A percentile compares a stretch with the other conserved stretches of the same genome.
phyloP scores from a whole-genome alignment of 2,113 vertebrate genomes.

The Helogale parvula region DNA sequence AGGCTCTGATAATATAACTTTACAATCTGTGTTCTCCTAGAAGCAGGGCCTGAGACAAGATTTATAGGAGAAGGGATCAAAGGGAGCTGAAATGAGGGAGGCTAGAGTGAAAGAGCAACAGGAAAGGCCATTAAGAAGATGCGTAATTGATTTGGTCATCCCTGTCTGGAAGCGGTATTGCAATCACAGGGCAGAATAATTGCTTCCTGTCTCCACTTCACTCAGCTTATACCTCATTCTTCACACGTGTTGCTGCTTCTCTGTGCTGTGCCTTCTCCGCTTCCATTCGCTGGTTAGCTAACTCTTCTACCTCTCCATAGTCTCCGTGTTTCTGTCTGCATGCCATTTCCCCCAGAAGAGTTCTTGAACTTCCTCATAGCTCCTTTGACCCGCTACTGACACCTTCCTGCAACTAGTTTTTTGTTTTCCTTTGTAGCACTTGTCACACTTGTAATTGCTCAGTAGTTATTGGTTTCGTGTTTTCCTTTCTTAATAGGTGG shows the following conservation, averaged over 20 bases:
- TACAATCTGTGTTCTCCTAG: neutral
- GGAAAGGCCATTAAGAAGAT: neutral
- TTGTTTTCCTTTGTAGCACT: neutral
- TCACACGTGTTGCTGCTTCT: neutral
- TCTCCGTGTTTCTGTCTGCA: neutral
- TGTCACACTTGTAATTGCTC: neutral
- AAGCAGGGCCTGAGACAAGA: neutral
- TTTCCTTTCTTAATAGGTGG: neutral
- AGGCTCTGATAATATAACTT: neutral
- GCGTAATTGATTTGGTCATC: neutral
- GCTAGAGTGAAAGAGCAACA: neutral
- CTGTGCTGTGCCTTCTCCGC: neutral
- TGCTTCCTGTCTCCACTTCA: neutral
- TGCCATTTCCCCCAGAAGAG: neutral
- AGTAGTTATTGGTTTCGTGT: neutral
- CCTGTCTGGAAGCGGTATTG: neutral
- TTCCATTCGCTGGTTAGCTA: neutral
- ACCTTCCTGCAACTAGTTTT: neutral
- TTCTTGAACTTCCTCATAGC: neutral
- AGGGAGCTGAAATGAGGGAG: neutral
- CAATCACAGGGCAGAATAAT: neutral
- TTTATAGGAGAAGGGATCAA: neutral
- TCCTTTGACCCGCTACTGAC: neutral
- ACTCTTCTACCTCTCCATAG: neutral
- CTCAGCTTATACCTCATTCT: neutral